Percentiles rank a stretch among this genome's conserved stretches.
phyloP scores from a whole-genome alignment of 2,888 invertebrate species.

The Catocala fraxini region DNA sequence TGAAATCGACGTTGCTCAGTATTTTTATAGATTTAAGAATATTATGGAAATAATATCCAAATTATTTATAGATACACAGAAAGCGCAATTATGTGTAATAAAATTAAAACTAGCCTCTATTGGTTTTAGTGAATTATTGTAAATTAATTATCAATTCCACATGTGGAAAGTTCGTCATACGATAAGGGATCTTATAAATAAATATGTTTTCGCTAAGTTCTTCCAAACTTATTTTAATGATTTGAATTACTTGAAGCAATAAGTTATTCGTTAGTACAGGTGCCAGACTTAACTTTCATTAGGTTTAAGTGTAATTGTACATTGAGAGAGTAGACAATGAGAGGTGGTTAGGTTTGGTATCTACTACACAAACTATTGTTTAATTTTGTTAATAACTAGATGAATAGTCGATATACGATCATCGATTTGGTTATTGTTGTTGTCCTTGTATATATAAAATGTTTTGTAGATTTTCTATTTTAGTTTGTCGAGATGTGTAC shows the following conservation, averaged over 20 bases:
- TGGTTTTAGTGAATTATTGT: constrained; percentile 68
- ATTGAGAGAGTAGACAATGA: constrained; percentile 53
- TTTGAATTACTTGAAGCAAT: constrained; percentile 61
- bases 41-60: constrained; percentile 75
- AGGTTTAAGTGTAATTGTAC: constrained; percentile 62
- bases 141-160: constrained; percentile 53
- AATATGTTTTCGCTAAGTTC: constrained; percentile 64
- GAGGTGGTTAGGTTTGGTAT: constrained; percentile 50
- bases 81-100: constrained; percentile 70
- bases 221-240: constrained; percentile 66
- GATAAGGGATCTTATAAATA: constrained; percentile 50
- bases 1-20: constrained; percentile 84
- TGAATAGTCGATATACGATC: constrained; percentile 62
- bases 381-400: constrained; percentile 69
- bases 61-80: constrained; percentile 75
- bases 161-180: constrained; percentile 45
- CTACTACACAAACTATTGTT: constrained; percentile 51
- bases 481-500: constrained; percentile 82
- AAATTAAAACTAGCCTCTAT: constrained; percentile 63
- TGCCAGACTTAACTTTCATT: constrained; percentile 69
- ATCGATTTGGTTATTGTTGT: constrained; percentile 80
- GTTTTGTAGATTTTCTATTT: constrained; percentile 86
- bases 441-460: constrained; percentile 81
- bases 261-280: constrained; percentile 65
- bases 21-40: constrained; percentile 85